A percentile compares a stretch with the other conserved stretches of the same genome.
phyloP scores from a whole-genome alignment of 2,888 invertebrate species.

The Tipula vernalis region DNA sequence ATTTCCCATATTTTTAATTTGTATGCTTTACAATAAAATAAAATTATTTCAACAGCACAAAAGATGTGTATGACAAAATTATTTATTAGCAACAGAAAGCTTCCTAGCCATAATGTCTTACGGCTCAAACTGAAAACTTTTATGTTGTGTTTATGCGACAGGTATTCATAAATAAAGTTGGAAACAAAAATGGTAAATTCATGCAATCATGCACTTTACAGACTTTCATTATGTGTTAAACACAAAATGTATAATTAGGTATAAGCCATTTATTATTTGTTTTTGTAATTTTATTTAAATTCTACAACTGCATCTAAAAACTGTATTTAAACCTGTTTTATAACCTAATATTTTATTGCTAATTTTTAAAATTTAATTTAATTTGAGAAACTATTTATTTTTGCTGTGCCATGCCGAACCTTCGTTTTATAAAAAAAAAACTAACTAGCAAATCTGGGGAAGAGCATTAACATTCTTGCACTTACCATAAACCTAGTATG shows the following conservation, averaged over 20 bases:
- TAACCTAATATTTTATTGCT: not conserved
- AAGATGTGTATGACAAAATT: no score
- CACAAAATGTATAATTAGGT: not conserved
- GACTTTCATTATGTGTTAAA: not conserved
- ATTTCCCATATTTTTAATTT: no score
- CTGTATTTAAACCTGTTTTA: not conserved
- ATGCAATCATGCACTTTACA: not conserved
- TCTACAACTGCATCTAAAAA: not conserved
- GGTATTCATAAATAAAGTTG: no score
- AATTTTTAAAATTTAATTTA: not conserved
- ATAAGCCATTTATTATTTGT: no score
- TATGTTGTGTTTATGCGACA: no score
- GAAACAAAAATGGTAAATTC: not conserved
- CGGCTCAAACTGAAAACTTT: no score
- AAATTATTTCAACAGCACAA: no score
- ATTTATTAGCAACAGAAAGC: no score
- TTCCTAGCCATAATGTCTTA: no score
- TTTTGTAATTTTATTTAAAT: not conserved
- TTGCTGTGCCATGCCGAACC: not conserved
- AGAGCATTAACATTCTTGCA: conserved; percentile 9
- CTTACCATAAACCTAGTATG: conserved; percentile 5
- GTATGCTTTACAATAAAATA: no score
- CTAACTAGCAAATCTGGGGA: not conserved
- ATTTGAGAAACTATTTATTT: not conserved
- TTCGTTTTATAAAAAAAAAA: not conserved